Conservation (phyloP, 1,140 invertebrate genomes). For the Paraescarpia echinospica region DNA sequence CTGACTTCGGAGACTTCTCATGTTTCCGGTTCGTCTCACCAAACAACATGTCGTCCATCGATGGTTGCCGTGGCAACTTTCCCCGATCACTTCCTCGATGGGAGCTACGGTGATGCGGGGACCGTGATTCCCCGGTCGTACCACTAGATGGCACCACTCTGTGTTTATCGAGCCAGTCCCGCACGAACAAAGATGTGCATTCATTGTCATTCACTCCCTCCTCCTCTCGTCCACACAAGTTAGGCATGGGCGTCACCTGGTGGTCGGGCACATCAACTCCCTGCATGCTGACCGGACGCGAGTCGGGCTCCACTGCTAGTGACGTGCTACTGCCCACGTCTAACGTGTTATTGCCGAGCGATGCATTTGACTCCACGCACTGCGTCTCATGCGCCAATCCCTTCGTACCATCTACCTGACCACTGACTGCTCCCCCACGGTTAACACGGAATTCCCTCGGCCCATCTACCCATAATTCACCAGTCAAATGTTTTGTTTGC, state of each 20-base stretch:
- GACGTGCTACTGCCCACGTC: not conserved
- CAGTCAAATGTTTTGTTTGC: slow-evolving; percentile 9
- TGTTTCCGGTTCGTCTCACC: not conserved
- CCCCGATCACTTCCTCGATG: not conserved
- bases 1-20: not conserved
- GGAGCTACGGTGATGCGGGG: not conserved
- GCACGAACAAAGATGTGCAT: not conserved
- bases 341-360: not conserved
- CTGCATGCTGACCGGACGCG: not conserved
- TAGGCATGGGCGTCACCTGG: not conserved
- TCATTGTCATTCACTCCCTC: not conserved
- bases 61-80: not conserved
- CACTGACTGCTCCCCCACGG: not conserved
- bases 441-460: slow-evolving; percentile 44
- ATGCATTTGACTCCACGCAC: not conserved
- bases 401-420: not conserved
- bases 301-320: slow-evolving; percentile 33
- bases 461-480: slow-evolving; percentile 55
- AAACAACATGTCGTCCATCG: not conserved
- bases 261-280: not conserved
- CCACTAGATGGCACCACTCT: not conserved
- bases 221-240: not conserved
- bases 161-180: not conserved
- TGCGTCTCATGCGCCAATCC: not conserved
- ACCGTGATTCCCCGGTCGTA: not conserved